Evolutionary conservation across 1,140 invertebrate species (phyloP), one percentile per base, ranked within the genome.

Genomic region (Aphaenogaster floridana): DNA sequence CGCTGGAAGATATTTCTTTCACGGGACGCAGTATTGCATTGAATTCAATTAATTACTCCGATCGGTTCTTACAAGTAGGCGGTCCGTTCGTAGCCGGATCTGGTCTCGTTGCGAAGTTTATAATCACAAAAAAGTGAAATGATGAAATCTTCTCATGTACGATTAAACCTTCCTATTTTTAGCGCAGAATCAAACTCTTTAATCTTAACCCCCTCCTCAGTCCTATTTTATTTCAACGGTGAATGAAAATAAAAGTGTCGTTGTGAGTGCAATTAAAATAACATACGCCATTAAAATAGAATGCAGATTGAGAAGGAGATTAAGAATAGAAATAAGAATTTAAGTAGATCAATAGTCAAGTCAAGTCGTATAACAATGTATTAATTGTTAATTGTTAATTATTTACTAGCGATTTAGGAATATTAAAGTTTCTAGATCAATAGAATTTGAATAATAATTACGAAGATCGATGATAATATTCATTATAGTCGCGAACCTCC

Each of bases 31-130:
- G 17, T 28, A 74, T 84, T 84, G 72, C 54, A 61, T 39, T 9
- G 80, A 61, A 84, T 84, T 74, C 54, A 39, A 42, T 84, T 76
- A 84, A 74, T 81, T 71, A 69, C 79, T 54, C 11, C 52, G 45
- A 61, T 76, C 45, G 69, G 76, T 61, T 74, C 50, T 74, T 74
- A 74, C 42, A 59, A 59, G 36, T 81, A 57, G 79, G 39, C 48
- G 36, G 36, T 66, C 54, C 34, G 34, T 42, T 13, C 79, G 21
- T 28, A 52, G 9, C 8, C 13, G 36, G 52, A 9, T 84, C n/a
- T 57, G 1, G 48, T 59, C 80, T 61, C 36, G 39, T 21, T 57
- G 36, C 48, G 28, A 9, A 36, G 6, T 45, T 80, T 39, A 50
- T 39, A 9, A 17, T 61, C 1, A 42, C 13, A 36, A 68, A 68